Percentiles rank a stretch among this genome's conserved stretches.
These are phyloP conservation scores for Homarus gammarus DNA, from an alignment of 2,888 invertebrate genomes.

Conservation along the genomic window DNA sequence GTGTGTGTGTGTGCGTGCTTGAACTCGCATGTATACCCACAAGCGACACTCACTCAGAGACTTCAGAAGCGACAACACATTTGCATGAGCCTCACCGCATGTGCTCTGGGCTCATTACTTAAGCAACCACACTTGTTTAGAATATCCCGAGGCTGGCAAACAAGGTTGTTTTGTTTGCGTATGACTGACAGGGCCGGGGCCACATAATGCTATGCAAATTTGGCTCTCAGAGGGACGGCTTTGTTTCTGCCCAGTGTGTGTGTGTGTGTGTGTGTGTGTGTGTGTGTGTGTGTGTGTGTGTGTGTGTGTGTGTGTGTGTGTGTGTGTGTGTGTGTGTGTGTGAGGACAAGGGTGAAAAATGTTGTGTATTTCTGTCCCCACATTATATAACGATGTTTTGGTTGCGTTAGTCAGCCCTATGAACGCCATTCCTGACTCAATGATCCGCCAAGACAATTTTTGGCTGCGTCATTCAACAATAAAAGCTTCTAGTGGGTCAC, in stretches of 20 bases:
- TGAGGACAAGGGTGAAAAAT: too few species aligned
- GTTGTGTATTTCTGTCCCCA: too few species aligned
- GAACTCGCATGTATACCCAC: background rate
- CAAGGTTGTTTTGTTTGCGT: background rate
- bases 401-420: too few species aligned
- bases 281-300: background rate
- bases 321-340: background rate
- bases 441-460: too few species aligned
- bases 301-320: background rate
- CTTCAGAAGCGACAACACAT: too few species aligned
- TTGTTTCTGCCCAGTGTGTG: background rate
- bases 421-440: too few species aligned
- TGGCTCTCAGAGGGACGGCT: background rate
- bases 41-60: background rate
- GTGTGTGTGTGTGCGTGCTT: too few species aligned
- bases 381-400: too few species aligned
- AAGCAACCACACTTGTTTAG: background rate
- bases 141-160: background rate
- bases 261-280: background rate
- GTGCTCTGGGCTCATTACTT: background rate
- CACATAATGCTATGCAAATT: conserved; percentile 8
- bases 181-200: background rate
- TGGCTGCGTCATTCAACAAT: too few species aligned
- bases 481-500: too few species aligned
- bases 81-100: background rate